Evolutionary conservation across 2,888 invertebrate species (phyloP).

Genomic region (Acanthopleura granulata): DNA sequence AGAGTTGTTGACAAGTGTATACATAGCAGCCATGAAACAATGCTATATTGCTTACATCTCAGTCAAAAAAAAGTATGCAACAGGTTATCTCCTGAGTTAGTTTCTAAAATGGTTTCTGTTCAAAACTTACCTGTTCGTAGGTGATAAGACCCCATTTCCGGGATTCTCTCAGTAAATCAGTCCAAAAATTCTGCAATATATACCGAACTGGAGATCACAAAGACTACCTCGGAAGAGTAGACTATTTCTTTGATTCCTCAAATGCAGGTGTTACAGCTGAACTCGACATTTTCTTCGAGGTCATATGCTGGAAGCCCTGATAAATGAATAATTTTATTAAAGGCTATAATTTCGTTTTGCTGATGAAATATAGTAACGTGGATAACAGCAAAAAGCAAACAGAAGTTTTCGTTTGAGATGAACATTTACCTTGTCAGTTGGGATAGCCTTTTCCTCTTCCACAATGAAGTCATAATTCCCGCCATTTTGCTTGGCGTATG

Average conservation of each 20-base stretch:
- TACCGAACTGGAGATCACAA: not conserved
- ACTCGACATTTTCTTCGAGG: too few species aligned
- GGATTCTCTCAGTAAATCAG: constrained; percentile 42
- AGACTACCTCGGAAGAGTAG: too few species aligned
- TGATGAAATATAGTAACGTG: too few species aligned
- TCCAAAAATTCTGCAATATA: constrained; percentile 50
- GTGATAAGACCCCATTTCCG: constrained; percentile 48
- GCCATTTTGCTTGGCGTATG: constrained; percentile 62
- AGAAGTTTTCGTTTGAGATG: too few species aligned
- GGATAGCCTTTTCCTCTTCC: constrained; percentile 23
- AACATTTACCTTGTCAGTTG: constrained; percentile 22
- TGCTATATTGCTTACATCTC: not conserved
- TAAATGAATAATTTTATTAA: too few species aligned
- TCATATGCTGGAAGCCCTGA: too few species aligned
- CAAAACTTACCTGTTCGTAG: constrained; percentile 46
- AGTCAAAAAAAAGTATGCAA: not conserved
- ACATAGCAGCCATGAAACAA: too few species aligned
- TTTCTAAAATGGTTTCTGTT: not conserved
- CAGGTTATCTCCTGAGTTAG: not conserved
- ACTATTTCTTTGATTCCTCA: too few species aligned
- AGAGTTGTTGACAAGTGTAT: too few species aligned
- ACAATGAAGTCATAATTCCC: constrained; percentile 54
- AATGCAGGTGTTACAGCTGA: too few species aligned
- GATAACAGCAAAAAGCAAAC: too few species aligned
- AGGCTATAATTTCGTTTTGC: too few species aligned